Evolutionary conservation across 2,113 vertebrate species (phyloP), one percentile per base, ranked within the genome.

Genomic region (Saccopteryx bilineata): DNA sequence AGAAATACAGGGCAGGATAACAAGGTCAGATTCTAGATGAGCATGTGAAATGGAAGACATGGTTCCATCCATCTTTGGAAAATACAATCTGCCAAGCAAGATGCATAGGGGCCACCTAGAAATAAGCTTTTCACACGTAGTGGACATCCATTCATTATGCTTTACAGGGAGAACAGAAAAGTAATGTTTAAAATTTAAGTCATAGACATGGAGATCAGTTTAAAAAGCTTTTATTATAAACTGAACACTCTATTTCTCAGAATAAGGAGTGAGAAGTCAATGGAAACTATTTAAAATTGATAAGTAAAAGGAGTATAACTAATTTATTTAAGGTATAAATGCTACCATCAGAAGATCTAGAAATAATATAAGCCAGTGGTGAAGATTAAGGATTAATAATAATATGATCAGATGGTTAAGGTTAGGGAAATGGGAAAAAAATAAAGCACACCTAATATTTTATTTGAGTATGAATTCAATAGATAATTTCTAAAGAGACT

Each of bases 21-120:
- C 56, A 89, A 82, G 21, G 48, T 76, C 31, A 60, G 23, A 26
- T 14, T 69, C 10, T 33, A 52, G 28, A 74, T 63, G 26, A 82
- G 21, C 9, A 68, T 54, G 8, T 54, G 7, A 39, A 26, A 46
- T 48, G 18, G 50, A 84, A 95, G 10, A 31, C 33, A 26, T 5
- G 78, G 17, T 58, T 72, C 81, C 58, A 76, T 90, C 26, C 18
- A 60, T 61, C 72, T 65, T 94, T 33, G n/a, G n/a, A 72, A 91
- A 94, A 76, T 58, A 50, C 0, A 21, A 9, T 48, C 50, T 72
- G 17, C 60, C 58, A 69, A 56, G n/a, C 48, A 96, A 72, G 24
- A 80, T 39, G 39, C 39, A 46, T 18, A 81, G 7, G 12, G 17
- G 9, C 7, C 18, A 66, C 12, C 54, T 66, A 81, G 78, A 89